Evolutionary conservation across 2,888 invertebrate species (phyloP).

Genomic region (Patella depressa): DNA sequence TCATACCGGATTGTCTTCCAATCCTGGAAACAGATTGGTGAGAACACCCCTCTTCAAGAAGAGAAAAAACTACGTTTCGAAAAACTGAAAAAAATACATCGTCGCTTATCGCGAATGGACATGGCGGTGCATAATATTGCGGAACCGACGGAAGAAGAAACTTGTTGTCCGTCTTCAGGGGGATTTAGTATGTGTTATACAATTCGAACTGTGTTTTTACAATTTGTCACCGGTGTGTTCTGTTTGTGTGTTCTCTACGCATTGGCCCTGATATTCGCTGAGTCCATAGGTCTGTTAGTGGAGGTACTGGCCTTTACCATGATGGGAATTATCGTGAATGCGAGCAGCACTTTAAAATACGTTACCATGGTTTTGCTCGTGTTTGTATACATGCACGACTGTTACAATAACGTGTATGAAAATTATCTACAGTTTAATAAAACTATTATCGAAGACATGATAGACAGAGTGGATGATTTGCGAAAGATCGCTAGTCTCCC

Average conservation of each 20-base stretch:
- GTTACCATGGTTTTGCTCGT: slow-evolving; percentile 65
- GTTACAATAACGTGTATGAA: slow-evolving; percentile 68
- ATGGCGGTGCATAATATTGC: slow-evolving; percentile 41
- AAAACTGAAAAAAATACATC: slow-evolving; percentile 43
- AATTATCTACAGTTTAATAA: slow-evolving; percentile 68
- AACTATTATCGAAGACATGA: slow-evolving; percentile 64
- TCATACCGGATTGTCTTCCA: slow-evolving; percentile 63
- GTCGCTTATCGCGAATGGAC: slow-evolving; percentile 48
- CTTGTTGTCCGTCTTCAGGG: slow-evolving; percentile 38
- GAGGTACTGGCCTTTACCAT: slow-evolving; percentile 66
- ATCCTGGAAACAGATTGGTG: slow-evolving; percentile 51
- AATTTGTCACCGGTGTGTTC: slow-evolving; percentile 47
- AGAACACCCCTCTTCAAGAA: slow-evolving; percentile 34
- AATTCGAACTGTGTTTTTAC: slow-evolving; percentile 34
- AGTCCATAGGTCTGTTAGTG: slow-evolving; percentile 61
- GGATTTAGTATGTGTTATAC: slow-evolving; percentile 22
- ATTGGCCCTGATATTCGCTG: slow-evolving; percentile 61
- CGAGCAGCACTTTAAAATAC: slow-evolving; percentile 62
- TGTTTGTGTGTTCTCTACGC: slow-evolving; percentile 56
- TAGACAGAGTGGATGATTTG: slow-evolving; percentile 63
- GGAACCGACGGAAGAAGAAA: slow-evolving; percentile 37
- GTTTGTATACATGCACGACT: slow-evolving; percentile 67
- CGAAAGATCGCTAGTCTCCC: slow-evolving; percentile 61
- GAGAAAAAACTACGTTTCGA: slow-evolving; percentile 37
- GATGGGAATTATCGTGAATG: slow-evolving; percentile 69